Percentiles rank a stretch among this genome's conserved stretches.
These are phyloP conservation scores for Athalia rosae DNA, from an alignment of 2,888 invertebrate genomes.

Conservation along the genomic window DNA sequence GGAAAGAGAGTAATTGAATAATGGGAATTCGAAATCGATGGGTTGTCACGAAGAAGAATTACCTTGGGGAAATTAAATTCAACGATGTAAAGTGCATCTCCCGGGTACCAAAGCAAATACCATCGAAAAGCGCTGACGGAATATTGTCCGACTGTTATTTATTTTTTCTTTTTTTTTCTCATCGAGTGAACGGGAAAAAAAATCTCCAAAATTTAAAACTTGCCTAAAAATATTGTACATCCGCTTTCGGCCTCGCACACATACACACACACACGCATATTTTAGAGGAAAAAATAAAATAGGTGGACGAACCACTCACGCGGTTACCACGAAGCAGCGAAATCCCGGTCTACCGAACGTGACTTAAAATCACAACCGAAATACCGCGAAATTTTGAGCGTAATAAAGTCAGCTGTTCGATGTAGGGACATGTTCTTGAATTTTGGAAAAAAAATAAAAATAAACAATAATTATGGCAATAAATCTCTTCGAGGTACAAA, in stretches of 20 bases:
- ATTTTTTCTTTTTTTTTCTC: no score
- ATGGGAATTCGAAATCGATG: slow-evolving; percentile 8
- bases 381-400: not conserved
- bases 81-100: no score
- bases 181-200: no score
- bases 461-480: no score
- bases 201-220: not conserved
- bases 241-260: not conserved
- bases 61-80: no score
- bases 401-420: slow-evolving; percentile 10
- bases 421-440: no score
- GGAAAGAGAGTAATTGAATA: not conserved
- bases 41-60: not conserved
- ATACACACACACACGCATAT: not conserved
- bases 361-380: not conserved
- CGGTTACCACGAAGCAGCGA: slow-evolving; percentile 5
- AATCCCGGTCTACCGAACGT: not conserved
- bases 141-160: no score
- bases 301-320: slow-evolving; percentile 7
- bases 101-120: no score
- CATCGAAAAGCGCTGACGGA: no score
- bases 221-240: not conserved
- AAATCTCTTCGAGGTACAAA: no score
- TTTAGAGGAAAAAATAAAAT: not conserved
- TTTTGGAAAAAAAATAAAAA: no score